phyloP scores from a whole-genome alignment of 2,113 vertebrate species.

The Echinops telfairi region DNA sequence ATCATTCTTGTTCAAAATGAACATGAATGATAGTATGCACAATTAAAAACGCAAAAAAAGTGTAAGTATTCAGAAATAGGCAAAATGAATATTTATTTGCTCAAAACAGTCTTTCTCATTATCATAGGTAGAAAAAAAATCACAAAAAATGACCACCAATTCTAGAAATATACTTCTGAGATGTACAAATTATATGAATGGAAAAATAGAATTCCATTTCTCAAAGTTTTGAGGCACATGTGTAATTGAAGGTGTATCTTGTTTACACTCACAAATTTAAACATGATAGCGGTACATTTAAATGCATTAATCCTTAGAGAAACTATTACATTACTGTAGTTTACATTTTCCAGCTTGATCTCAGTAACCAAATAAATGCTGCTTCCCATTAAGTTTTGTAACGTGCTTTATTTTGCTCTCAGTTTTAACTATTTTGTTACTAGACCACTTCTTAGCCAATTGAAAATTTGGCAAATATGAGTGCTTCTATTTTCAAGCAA shows the following conservation, averaged over 20 bases:
- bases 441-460: neutral
- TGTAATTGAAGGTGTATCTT: neutral
- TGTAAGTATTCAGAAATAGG: conserved; percentile 44
- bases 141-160: neutral
- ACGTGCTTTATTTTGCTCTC: neutral
- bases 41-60: neutral
- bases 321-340: conserved; percentile 37
- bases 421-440: neutral
- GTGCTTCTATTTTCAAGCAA: conserved; percentile 45
- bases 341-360: conserved; percentile 42
- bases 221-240: neutral
- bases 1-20: conserved; percentile 59
- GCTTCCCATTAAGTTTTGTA: neutral
- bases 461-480: conserved; percentile 40
- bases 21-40: neutral
- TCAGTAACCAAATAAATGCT: neutral
- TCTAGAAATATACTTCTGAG: conserved; percentile 41
- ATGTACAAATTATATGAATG: conserved; percentile 28
- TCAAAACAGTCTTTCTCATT: conserved; percentile 54
- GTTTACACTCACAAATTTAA: conserved; percentile 16
- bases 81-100: conserved; percentile 47
- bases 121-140: neutral
- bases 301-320: conserved; percentile 32
- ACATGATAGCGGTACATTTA: neutral
- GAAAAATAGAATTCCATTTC: neutral